phyloP scores from a whole-genome alignment of 1,140 invertebrate species.

The Caenorhabditis latens region DNA sequence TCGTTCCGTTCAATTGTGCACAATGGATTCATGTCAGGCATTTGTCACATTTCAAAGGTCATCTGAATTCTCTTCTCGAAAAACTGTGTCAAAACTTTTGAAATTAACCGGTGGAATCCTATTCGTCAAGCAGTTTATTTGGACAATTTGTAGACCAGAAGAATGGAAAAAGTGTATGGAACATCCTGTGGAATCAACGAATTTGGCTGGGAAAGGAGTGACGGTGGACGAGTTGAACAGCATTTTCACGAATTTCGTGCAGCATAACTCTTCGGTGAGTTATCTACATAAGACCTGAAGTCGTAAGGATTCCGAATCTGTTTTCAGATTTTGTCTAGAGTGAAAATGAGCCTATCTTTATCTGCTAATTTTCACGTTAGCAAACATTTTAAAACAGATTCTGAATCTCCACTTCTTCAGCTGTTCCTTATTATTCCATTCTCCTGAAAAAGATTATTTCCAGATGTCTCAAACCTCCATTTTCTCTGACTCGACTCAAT shows the following conservation, averaged over 20 bases:
- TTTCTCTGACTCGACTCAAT: not conserved
- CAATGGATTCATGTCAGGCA: constrained; percentile 21
- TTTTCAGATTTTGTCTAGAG: not conserved
- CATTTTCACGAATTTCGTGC: constrained; percentile 8
- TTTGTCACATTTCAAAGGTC: constrained; percentile 6
- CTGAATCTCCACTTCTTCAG: too few relatives aligned
- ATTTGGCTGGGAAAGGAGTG: not conserved
- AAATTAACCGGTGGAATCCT: not conserved
- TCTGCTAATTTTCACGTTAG: too few relatives aligned
- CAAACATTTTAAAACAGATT: too few relatives aligned
- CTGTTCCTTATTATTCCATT: too few relatives aligned
- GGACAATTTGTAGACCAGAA: constrained; percentile 16
- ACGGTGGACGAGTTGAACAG: constrained; percentile 11
- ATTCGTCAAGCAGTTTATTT: not conserved
- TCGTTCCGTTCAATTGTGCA: constrained; percentile 14
- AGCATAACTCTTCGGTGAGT: constrained; percentile 20
- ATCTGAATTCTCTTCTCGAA: not conserved
- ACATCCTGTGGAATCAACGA: not conserved
- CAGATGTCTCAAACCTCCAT: not conserved
- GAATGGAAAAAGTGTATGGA: not conserved
- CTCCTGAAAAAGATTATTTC: too few relatives aligned
- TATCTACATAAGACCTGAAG: too few relatives aligned
- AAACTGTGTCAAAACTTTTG: constrained; percentile 6
- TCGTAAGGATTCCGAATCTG: not conserved
- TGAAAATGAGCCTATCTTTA: too few relatives aligned